phyloP scores from a whole-genome alignment of 2,113 vertebrate genomes.

The Mohoua ochrocephala region DNA sequence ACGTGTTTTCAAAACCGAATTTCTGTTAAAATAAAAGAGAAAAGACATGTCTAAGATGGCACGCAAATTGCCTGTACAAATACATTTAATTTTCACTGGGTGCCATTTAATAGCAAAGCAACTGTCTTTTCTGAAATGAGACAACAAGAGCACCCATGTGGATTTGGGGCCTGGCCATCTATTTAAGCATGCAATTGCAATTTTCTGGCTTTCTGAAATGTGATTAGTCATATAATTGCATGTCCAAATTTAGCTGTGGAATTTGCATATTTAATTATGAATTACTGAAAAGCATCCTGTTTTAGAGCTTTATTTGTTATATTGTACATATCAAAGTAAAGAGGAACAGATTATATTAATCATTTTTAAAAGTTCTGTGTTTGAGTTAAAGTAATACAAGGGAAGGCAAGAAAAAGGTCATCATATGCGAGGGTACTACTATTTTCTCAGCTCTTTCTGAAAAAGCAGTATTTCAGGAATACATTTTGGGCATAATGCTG shows the following conservation, averaged over 20 bases:
- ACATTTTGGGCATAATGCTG: not conserved
- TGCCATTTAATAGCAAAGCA: conserved; percentile 1
- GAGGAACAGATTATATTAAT: conserved; percentile 27
- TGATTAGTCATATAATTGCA: conserved; percentile 67
- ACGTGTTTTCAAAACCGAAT: not conserved
- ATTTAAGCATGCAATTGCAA: conserved; percentile 61
- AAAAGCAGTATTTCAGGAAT: not conserved
- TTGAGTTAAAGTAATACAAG: not conserved
- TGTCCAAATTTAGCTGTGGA: conserved; percentile 57
- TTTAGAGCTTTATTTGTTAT: conserved; percentile 44
- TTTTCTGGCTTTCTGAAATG: conserved; percentile 65
- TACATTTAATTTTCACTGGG: conserved; percentile 1
- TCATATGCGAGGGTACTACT: not conserved
- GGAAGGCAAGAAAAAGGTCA: not conserved
- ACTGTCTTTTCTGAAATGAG: not conserved
- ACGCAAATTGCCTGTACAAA: not conserved
- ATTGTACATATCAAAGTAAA: conserved; percentile 22
- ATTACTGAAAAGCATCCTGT: conserved; percentile 56
- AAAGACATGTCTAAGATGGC: not conserved
- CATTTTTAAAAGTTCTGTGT: not conserved
- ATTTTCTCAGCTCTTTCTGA: not conserved
- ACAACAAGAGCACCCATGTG: conserved; percentile 27
- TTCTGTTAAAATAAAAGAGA: not conserved
- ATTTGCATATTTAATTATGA: conserved; percentile 66
- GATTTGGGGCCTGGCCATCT: conserved; percentile 43